phyloP scores from a whole-genome alignment of 2,113 vertebrate genomes.

The Atlantisia rogersi region DNA sequence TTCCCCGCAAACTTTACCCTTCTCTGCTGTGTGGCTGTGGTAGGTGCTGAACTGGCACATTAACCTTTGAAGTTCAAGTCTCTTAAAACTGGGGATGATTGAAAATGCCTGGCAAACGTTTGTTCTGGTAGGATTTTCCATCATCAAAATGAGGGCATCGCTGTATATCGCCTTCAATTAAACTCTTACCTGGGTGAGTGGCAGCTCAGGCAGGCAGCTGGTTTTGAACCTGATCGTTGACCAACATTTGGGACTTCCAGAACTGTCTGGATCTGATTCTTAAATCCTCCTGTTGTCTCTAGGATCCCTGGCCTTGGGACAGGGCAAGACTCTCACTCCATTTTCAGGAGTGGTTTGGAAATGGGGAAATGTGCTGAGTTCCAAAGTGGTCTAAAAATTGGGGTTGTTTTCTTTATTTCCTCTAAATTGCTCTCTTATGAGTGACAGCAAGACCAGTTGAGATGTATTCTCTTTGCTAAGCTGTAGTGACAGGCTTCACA shows the following conservation, averaged over 20 bases:
- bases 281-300: neutral
- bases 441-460: neutral
- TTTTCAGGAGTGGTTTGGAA: neutral
- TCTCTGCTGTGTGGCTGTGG: neutral
- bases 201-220: neutral
- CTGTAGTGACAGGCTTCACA: neutral
- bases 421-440: neutral
- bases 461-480: neutral
- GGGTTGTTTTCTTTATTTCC: too few relatives aligned
- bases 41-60: neutral
- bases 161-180: neutral
- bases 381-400: neutral
- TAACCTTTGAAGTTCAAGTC: neutral
- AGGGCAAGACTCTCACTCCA: neutral
- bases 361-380: neutral
- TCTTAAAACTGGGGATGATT: fast-evolving
- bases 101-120: neutral
- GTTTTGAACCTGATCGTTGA: neutral
- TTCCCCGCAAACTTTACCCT: too few relatives aligned
- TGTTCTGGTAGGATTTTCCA: neutral
- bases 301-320: neutral
- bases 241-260: fast-evolving
- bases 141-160: too few relatives aligned
- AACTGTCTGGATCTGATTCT: too few relatives aligned
- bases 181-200: neutral